A percentile compares a stretch with the other conserved stretches of the same genome.
These are phyloP conservation scores for Acanthochromis polyacanthus DNA, from an alignment of 2,113 vertebrate genomes.

Conservation along the genomic window DNA sequence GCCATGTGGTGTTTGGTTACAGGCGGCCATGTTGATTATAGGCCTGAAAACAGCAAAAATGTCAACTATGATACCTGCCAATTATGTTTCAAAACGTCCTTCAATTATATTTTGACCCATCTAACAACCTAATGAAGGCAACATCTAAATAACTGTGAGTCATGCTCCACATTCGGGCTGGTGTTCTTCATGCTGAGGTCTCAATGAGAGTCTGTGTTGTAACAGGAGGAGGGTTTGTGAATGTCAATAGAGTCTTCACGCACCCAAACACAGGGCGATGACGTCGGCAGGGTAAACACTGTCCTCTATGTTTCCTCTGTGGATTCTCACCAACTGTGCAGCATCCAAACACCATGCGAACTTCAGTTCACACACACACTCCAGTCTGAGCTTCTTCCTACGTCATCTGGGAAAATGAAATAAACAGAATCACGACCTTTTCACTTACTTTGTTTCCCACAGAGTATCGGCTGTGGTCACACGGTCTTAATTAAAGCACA, in stretches of 20 bases:
- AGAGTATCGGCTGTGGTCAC: neutral
- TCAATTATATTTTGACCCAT: too few species aligned
- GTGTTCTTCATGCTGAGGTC: too few species aligned
- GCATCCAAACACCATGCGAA: neutral
- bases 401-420: neutral
- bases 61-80: too few species aligned
- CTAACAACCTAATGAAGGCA: too few species aligned
- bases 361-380: neutral
- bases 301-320: neutral
- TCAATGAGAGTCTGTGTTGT: too few species aligned
- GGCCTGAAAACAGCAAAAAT: too few species aligned
- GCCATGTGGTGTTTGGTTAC: too few species aligned
- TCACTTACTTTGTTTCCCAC: neutral
- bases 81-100: too few species aligned
- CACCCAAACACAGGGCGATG: neutral
- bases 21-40: too few species aligned
- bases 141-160: too few species aligned
- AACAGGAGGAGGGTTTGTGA: neutral
- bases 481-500: neutral
- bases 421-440: neutral
- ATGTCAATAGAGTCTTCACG: neutral
- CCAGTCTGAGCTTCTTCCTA: neutral
- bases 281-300: slow-evolving; percentile 18
- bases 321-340: slow-evolving; percentile 14
- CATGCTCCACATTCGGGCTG: too few species aligned